These are phyloP conservation scores for Philonicus albiceps DNA, from an alignment of 2,888 invertebrate genomes.

Conservation along the genomic window DNA sequence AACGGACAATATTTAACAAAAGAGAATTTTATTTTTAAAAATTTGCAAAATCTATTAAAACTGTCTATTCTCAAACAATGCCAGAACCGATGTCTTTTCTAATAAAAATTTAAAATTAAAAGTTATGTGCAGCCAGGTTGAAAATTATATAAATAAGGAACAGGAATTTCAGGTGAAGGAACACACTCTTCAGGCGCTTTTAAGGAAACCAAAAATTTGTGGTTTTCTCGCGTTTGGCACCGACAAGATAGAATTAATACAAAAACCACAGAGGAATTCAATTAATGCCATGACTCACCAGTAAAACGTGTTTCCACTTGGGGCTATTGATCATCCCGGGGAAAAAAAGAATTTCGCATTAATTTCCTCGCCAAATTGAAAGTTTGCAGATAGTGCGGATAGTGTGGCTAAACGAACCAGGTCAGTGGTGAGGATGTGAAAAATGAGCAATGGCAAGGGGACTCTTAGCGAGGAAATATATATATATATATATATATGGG, in stretches of 20 bases:
- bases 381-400: too few species aligned
- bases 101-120: background rate
- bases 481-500: too few species aligned
- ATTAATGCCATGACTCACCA: background rate
- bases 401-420: background rate
- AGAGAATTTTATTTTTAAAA: background rate
- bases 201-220: background rate
- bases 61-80: background rate
- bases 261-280: background rate
- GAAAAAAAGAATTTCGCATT: background rate
- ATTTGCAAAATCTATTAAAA: background rate
- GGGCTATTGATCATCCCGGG: background rate
- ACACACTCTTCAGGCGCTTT: background rate
- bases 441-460: background rate
- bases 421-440: background rate
- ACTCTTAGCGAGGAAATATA: background rate
- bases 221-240: background rate
- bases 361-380: background rate
- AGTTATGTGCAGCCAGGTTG: background rate
- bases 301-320: background rate
- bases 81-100: background rate
- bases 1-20: background rate
- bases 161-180: background rate
- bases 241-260: background rate
- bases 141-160: background rate